Percentiles rank a stretch among this genome's conserved stretches.
phyloP scores from a whole-genome alignment of 2,888 invertebrate species.

The Enchytraeus crypticus region DNA sequence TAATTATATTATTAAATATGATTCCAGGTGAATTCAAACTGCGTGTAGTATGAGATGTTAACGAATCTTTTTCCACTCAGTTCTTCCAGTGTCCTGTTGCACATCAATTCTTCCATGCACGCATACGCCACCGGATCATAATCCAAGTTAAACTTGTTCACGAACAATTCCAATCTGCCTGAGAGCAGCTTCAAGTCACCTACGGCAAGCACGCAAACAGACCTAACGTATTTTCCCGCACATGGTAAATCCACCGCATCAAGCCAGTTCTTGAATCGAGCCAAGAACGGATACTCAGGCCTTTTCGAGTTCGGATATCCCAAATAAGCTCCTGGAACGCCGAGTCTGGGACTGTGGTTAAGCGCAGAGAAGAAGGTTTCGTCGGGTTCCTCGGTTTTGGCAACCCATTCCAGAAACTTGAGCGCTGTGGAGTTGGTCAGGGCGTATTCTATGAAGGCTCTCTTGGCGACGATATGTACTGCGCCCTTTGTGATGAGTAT shows the following conservation, averaged over 20 bases:
- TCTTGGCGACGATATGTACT: conserved; percentile 20
- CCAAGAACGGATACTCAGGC: background rate
- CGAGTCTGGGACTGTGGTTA: conserved; percentile 34
- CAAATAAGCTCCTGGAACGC: conserved; percentile 30
- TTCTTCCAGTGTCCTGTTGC: conserved; percentile 2
- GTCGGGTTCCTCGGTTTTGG: conserved; percentile 33
- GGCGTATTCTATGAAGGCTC: conserved; percentile 23
- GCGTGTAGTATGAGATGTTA: too few species aligned
- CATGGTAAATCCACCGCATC: conserved; percentile 25
- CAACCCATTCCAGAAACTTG: conserved; percentile 35
- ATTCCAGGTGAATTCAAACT: too few species aligned
- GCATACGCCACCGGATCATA: conserved; percentile 16
- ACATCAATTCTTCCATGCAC: conserved; percentile 19
- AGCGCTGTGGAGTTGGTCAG: conserved; percentile 25
- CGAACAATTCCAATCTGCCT: conserved; percentile 34
- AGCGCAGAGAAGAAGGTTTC: conserved; percentile 36
- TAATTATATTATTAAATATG: too few species aligned
- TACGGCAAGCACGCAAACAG: conserved; percentile 38
- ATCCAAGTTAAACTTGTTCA: conserved; percentile 35
- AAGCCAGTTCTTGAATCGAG: conserved; percentile 17
- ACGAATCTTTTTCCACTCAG: background rate
- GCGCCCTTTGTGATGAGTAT: conserved; percentile 25
- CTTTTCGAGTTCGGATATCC: background rate
- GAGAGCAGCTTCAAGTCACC: conserved; percentile 31
- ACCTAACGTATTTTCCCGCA: conserved; percentile 33